Evolutionary conservation across 92 coral and sea anemone species (phyloP), one percentile per base, ranked within the genome.

Genomic region (Phenganax subtilis): DNA sequence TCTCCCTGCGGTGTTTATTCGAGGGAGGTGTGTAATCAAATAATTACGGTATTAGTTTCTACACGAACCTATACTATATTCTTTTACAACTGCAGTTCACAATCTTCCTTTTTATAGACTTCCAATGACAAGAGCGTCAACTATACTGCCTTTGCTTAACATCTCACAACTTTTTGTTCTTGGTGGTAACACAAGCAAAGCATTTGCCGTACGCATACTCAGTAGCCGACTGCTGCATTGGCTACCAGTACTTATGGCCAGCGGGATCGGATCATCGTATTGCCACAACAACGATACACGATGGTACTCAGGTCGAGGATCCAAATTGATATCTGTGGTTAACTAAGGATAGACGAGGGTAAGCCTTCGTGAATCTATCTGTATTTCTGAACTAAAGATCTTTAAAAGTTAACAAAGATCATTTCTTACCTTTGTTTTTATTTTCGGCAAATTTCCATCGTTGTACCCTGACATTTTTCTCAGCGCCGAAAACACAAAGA

Each of bases 171-270:
- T 62, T 52, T 90, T 90, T 53, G 92, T 85, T 80, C 90, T 87
- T 17, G 97, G 89, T 29, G 97, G 98, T 66, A 92, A 82, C 71
- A 87, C 98, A 51, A 94, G 86, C 66, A 94, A 86, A 6, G 97
- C 97, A 81, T 94, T 94, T 27, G 98, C 97, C 16, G 97, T 92
- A 44, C 98, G 96, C 93, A 94, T 92, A 84, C 98, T 94, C 85
- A 92, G 76, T 54, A 94, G 87, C 71, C 98, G 92, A 84, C 98
- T 94, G 87, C 98, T 94, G 76, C 98, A 94, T 83, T 94, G 98
- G 80, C 97, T 92, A 75, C 98, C 98, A 63, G 98, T 94, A 59
- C 97, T 88, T 25, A 70, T 78, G 75, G 96, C 98, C 31, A 82
- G 88, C 15, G 98, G 97, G 9, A 94, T 65, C 55, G 87, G 85